Conservation (phyloP, 2,888 invertebrate genomes). For the Nysson spinosus region DNA sequence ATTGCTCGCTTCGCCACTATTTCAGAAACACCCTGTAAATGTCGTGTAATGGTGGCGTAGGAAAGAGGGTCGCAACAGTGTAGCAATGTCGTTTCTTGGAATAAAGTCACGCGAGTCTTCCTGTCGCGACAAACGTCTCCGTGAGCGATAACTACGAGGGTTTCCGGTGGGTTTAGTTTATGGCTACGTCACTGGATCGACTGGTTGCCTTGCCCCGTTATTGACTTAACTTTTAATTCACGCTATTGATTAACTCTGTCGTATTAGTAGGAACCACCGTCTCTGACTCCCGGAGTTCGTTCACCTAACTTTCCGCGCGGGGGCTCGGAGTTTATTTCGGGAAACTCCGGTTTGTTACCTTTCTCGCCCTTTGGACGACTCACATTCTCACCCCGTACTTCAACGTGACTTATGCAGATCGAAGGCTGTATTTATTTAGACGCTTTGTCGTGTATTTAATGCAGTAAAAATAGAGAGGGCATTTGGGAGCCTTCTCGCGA, state of each 20-base stretch:
- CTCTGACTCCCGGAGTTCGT: neutral
- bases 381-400: no score
- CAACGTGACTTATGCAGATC: no score
- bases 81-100: slow-evolving; percentile 44
- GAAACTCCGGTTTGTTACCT: no score
- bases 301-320: neutral
- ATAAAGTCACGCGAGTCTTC: slow-evolving; percentile 49
- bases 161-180: slow-evolving; percentile 44
- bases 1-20: no score
- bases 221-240: slow-evolving; percentile 50
- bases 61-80: slow-evolving; percentile 10
- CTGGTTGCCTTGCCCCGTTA: slow-evolving; percentile 28
- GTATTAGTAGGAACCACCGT: neutral
- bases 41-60: neutral
- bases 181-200: slow-evolving; percentile 34
- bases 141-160: slow-evolving; percentile 47
- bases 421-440: no score
- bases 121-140: slow-evolving; percentile 48
- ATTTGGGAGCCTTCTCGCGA: slow-evolving; percentile 2
- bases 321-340: neutral
- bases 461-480: slow-evolving; percentile 3
- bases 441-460: neutral
- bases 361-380: no score
- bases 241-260: slow-evolving; percentile 22
- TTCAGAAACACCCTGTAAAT: no score